Evolutionary conservation across 2,888 invertebrate species (phyloP).

Genomic region (Phasia obesa): DNA sequence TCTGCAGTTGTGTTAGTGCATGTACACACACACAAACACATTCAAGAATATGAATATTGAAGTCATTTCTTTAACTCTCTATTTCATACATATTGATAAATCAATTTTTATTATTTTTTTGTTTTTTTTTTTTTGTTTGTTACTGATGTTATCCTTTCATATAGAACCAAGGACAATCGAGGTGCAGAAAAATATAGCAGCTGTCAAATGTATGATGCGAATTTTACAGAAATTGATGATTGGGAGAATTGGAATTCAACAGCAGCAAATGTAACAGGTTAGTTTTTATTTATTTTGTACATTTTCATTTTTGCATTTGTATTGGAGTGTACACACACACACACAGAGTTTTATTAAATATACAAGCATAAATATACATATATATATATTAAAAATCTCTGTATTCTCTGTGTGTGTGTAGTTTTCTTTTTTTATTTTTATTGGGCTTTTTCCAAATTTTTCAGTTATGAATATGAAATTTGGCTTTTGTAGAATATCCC

Average conservation of each 20-base stretch:
- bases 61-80: slow-evolving; percentile 35
- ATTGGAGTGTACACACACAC: slow-evolving; percentile 5
- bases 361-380: slow-evolving; percentile 2
- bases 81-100: slow-evolving; percentile 56
- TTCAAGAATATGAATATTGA: slow-evolving; percentile 23
- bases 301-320: slow-evolving; percentile 13
- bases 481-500: slow-evolving; percentile 33
- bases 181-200: slow-evolving; percentile 81
- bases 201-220: slow-evolving; percentile 83
- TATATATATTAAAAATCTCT: slow-evolving; percentile 18
- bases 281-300: slow-evolving; percentile 56
- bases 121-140: not conserved
- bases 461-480: slow-evolving; percentile 59
- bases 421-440: not conserved
- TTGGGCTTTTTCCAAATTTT: slow-evolving; percentile 20
- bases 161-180: slow-evolving; percentile 78
- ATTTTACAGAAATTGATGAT: slow-evolving; percentile 78
- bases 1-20: slow-evolving; percentile 18
- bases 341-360: slow-evolving; percentile 35
- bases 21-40: too few relatives aligned
- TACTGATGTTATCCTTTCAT: not conserved
- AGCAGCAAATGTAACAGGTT: slow-evolving; percentile 76
- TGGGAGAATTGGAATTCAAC: slow-evolving; percentile 76
- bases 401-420: not conserved
- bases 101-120: slow-evolving; percentile 12